These are phyloP conservation scores for Perizoma affinitatum DNA, from an alignment of 2,888 invertebrate species.

Conservation along the genomic window DNA sequence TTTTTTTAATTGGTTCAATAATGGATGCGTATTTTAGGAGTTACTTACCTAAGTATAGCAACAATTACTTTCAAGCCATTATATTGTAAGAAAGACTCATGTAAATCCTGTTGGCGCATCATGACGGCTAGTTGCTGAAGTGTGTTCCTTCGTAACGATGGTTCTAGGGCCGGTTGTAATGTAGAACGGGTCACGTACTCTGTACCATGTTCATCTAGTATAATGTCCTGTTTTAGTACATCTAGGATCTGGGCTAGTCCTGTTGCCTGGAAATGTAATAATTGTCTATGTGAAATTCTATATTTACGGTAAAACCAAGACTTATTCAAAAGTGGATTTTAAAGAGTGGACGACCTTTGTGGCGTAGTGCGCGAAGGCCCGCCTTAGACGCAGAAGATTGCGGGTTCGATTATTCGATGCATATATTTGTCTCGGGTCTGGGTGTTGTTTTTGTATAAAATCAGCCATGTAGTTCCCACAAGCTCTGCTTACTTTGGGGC, in stretches of 20 bases:
- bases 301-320: no score
- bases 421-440: no score
- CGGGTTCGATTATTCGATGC: no score
- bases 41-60: constrained; percentile 67
- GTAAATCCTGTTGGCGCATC: constrained; percentile 85
- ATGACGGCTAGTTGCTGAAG: constrained; percentile 87
- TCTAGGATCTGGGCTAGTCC: constrained; percentile 72
- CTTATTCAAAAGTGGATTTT: no score
- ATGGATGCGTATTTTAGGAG: no score
- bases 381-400: no score
- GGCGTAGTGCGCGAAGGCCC: no score
- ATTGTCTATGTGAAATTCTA: background rate
- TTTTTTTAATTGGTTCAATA: no score
- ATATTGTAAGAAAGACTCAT: constrained; percentile 83
- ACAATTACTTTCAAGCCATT: constrained; percentile 81
- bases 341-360: no score
- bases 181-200: constrained; percentile 47
- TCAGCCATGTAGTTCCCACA: no score
- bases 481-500: no score
- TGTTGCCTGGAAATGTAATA: constrained; percentile 54
- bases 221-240: constrained; percentile 73
- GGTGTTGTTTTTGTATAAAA: no score
- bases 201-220: constrained; percentile 57
- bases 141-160: constrained; percentile 87
- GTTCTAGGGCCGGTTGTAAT: constrained; percentile 77